phyloP scores from a whole-genome alignment of 1,140 invertebrate species.

The Drosophila murphyi region DNA sequence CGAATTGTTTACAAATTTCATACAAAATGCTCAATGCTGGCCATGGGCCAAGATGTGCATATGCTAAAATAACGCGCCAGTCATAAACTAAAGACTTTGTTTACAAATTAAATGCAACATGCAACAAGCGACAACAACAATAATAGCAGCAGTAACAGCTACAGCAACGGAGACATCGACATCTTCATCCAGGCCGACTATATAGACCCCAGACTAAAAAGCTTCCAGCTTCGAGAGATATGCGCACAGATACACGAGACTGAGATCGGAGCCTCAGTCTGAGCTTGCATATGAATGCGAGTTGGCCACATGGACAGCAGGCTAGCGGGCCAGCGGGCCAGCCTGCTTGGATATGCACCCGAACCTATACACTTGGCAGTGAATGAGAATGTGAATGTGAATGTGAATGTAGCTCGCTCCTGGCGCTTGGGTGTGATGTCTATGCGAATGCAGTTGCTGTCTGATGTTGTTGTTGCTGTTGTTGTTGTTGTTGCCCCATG shows the following conservation, averaged over 20 bases:
- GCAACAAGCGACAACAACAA: constrained; percentile 68
- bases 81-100: constrained; percentile 84
- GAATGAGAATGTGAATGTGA: neutral
- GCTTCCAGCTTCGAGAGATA: constrained; percentile 33
- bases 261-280: neutral
- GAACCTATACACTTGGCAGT: neutral
- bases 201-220: constrained; percentile 38
- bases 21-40: constrained; percentile 63
- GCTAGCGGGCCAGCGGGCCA: neutral
- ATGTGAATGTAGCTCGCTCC: constrained; percentile 42
- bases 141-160: constrained; percentile 1
- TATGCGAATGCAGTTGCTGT: constrained; percentile 14
- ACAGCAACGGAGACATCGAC: constrained; percentile 48
- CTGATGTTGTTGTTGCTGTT: constrained; percentile 9
- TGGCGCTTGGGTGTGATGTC: constrained; percentile 77
- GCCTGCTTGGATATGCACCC: constrained; percentile 9
- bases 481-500: constrained; percentile 22
- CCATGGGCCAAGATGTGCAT: constrained; percentile 60
- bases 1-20: constrained; percentile 81
- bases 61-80: constrained; percentile 79
- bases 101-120: constrained; percentile 83
- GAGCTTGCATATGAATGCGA: constrained; percentile 67
- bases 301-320: constrained; percentile 34
- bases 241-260: constrained; percentile 43
- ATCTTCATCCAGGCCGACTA: constrained; percentile 54